These are phyloP conservation scores for Agriotes lineatus DNA, from an alignment of 2,888 invertebrate genomes.

Conservation along the genomic window DNA sequence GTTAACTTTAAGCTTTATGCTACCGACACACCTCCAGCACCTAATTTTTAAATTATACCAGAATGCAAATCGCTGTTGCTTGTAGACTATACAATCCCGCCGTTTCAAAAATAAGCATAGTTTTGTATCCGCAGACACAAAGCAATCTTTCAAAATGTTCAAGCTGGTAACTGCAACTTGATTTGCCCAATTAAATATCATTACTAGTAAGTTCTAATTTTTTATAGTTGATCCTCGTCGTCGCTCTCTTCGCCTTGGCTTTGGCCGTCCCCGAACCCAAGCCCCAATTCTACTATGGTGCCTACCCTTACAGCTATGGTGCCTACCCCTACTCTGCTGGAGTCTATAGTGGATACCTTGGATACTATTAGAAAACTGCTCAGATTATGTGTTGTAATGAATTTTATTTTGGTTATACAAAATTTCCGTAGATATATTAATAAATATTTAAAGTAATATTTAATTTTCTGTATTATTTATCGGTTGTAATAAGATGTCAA, in stretches of 20 bases:
- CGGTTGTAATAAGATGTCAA: too few species aligned
- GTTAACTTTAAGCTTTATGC: too few species aligned
- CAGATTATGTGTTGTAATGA: too few species aligned
- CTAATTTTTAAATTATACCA: too few species aligned
- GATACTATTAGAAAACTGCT: neutral
- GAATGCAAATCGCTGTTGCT: neutral
- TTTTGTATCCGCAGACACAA: conserved; percentile 12
- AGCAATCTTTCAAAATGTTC: conserved; percentile 10
- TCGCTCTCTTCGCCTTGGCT: conserved; percentile 34
- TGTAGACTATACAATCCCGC: neutral
- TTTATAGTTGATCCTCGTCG: conserved; percentile 33
- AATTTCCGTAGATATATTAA: too few species aligned
- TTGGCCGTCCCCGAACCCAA: conserved; percentile 37
- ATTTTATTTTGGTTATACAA: too few species aligned
- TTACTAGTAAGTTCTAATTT: neutral
- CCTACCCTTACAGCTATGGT: neutral
- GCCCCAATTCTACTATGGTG: conserved; percentile 16
- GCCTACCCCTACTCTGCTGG: neutral
- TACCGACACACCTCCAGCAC: too few species aligned
- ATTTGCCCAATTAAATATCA: neutral
- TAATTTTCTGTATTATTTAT: too few species aligned
- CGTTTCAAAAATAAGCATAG: neutral
- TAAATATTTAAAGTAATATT: too few species aligned
- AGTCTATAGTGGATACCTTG: conserved; percentile 4
- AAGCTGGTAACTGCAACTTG: neutral